These are phyloP conservation scores for Drosophila pectinifera DNA, from an alignment of 1,140 invertebrate genomes.

Conservation along the genomic window DNA sequence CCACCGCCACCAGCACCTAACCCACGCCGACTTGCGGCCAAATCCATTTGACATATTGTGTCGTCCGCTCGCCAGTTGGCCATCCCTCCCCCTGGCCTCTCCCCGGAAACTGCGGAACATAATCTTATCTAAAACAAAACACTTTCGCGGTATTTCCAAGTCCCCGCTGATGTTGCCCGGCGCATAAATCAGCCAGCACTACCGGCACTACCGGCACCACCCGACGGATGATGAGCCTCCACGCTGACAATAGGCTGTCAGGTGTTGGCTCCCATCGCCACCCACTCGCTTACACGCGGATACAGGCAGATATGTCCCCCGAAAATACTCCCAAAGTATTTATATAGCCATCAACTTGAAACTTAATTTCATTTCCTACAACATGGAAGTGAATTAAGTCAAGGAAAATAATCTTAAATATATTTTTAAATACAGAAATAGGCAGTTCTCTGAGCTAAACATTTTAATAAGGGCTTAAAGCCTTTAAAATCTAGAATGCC, in stretches of 20 bases:
- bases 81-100: background rate
- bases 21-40: constrained; percentile 56
- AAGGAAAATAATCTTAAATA: background rate
- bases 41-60: constrained; percentile 79
- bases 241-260: constrained; percentile 74
- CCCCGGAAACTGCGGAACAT: constrained; percentile 33
- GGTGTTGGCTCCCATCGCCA: constrained; percentile 56
- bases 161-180: constrained; percentile 32
- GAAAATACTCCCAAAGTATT: constrained; percentile 11
- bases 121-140: constrained; percentile 81
- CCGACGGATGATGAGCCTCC: constrained; percentile 53
- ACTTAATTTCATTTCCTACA: background rate
- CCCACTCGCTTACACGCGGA: constrained; percentile 45
- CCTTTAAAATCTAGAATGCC: too few relatives aligned
- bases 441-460: background rate
- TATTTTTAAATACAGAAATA: background rate
- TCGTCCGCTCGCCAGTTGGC: constrained; percentile 22
- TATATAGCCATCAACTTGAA: background rate
- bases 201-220: constrained; percentile 20
- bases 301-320: constrained; percentile 9
- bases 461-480: too few relatives aligned
- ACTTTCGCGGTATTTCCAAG: constrained; percentile 59
- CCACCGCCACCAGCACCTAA: constrained; percentile 21
- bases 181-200: constrained; percentile 65
- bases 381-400: background rate